Percentiles rank a stretch among this genome's conserved stretches.
These are phyloP conservation scores for Oryzias woworae DNA, from an alignment of 2,113 vertebrate genomes.

Conservation along the genomic window DNA sequence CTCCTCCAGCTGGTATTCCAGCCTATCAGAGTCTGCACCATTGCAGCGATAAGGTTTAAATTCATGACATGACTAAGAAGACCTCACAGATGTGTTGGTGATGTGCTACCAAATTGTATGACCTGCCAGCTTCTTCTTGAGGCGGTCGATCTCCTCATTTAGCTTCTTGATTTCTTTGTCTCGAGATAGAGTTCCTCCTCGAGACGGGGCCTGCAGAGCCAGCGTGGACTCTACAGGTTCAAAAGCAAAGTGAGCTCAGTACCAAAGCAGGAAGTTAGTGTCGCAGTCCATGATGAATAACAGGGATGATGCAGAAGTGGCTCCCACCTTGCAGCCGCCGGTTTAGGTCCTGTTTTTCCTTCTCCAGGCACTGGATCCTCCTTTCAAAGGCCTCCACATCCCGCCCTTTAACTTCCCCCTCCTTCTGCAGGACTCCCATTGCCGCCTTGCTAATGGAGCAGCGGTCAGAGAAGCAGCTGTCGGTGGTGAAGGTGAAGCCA, in stretches of 20 bases:
- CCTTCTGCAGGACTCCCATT: slow-evolving; percentile 60
- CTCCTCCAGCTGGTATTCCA: slow-evolving; percentile 91
- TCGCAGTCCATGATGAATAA: not conserved
- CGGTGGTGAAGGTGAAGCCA: slow-evolving; percentile 95
- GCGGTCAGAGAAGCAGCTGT: slow-evolving; percentile 90
- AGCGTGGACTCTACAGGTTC: slow-evolving; percentile 85
- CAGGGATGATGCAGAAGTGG: not conserved
- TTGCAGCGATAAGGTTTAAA: not conserved
- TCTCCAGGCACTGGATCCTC: slow-evolving; percentile 88
- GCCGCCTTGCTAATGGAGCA: slow-evolving; percentile 72
- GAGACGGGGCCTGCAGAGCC: slow-evolving; percentile 82
- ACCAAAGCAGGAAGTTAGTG: not conserved
- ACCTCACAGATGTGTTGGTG: not conserved
- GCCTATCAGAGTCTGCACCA: slow-evolving; percentile 84
- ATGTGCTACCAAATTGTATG: slow-evolving; percentile 1
- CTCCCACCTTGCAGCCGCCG: slow-evolving; percentile 88
- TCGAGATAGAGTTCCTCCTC: slow-evolving; percentile 78
- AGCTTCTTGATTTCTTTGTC: slow-evolving; percentile 95
- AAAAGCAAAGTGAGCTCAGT: not conserved
- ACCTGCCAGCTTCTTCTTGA: slow-evolving; percentile 95
- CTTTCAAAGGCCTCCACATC: slow-evolving; percentile 90
- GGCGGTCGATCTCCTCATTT: slow-evolving; percentile 93
- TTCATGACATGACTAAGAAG: not conserved
- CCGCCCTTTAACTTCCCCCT: slow-evolving; percentile 71
- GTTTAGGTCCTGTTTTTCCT: slow-evolving; percentile 93